Evolutionary conservation across 2,888 invertebrate genomes (phyloP), one percentile per base, ranked within the genome.

Genomic region (Odiellus spinosus): DNA sequence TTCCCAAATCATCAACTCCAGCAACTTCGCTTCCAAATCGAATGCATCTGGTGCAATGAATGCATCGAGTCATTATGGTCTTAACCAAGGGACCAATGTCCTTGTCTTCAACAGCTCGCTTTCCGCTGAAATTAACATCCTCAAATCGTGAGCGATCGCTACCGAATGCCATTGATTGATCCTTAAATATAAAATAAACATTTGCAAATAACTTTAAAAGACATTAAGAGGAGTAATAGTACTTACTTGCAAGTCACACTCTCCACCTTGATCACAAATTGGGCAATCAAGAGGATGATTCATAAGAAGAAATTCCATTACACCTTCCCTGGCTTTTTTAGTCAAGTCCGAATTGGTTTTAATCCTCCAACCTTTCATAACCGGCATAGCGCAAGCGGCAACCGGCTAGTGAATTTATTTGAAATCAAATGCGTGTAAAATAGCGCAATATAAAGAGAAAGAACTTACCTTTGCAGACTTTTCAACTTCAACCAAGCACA

Each of bases 271-370:
- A 69, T 99, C 98, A 71, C 98, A 99, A 68, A 99, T 98, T 34
- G 98, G 98, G 63, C 98, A 99, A 71, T 99, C 98, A 52, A 99
- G 69, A 0, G 98, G 98, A 69, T 99, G 98, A 64, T 99, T 99
- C 51, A 96, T 87, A 21, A 99, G 71, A 40, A 99, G 71, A 65
- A 99, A 98, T 69, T 99, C 98, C 98, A 98, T 98, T 1, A 99
- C 96, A 58, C 96, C 86, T 56, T 70, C 70, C 48, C 69, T 65
- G 18, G 80, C 81, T 64, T 80, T 77, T 53, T 76, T 75, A 1
- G 90, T 90, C 70, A 95, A 73, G 58, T 90, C 88, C 0, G 96
- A 96, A 66, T 98, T 85, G 17, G 98, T 98, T 67, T 96, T 96
- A 17, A 99, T 79, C 56, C 84, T 77, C 98, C 88, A 90, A n/a